Evolutionary conservation across 1,140 invertebrate species (phyloP).

Genomic region (Bombus soroeensis): DNA sequence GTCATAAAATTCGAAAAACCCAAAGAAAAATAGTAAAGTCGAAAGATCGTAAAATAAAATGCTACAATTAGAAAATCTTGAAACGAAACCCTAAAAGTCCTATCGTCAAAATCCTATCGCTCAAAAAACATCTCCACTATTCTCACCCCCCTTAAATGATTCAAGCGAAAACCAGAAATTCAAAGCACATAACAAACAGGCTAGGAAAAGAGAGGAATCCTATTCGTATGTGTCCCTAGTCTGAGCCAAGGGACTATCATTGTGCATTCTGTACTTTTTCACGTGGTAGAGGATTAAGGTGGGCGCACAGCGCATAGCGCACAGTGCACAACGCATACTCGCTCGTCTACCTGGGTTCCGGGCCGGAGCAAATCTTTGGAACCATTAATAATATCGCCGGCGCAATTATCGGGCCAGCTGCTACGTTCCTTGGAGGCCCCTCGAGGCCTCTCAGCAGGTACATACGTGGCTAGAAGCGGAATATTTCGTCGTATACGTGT

Average conservation of each 20-base stretch:
- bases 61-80: no score
- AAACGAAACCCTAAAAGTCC: neutral
- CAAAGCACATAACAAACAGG: neutral
- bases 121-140: neutral
- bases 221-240: no score
- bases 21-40: neutral
- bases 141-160: neutral
- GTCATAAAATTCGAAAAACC: neutral
- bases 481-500: neutral
- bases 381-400: conserved; percentile 73
- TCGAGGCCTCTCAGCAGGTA: conserved; percentile 48
- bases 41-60: no score
- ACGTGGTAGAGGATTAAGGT: conserved; percentile 37
- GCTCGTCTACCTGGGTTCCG: conserved; percentile 57
- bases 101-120: neutral
- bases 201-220: neutral
- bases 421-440: conserved; percentile 45
- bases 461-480: conserved; percentile 1
- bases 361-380: conserved; percentile 60
- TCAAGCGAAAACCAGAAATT: neutral
- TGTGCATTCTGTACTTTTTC: conserved; percentile 50
- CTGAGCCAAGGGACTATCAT: conserved; percentile 35
- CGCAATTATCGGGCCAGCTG: conserved; percentile 76
- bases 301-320: neutral
- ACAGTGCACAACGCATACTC: neutral